These are phyloP conservation scores for Allophyes oxyacanthae DNA, from an alignment of 2,888 invertebrate genomes.

Conservation along the genomic window DNA sequence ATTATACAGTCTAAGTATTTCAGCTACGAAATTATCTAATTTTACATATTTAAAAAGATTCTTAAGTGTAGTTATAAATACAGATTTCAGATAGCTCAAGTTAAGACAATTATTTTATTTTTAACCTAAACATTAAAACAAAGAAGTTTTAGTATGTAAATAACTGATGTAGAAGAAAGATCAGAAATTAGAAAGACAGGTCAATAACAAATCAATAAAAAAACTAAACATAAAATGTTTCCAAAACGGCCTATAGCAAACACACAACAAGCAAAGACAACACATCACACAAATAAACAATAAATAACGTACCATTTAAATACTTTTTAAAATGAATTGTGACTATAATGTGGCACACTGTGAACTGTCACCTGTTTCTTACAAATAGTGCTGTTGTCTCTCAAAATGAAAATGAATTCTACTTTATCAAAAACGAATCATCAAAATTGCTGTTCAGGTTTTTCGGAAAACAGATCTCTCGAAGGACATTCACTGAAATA, in stretches of 20 bases:
- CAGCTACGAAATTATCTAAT: slow-evolving; percentile 47
- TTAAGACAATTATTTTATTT: slow-evolving; percentile 31
- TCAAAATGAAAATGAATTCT: slow-evolving; percentile 80
- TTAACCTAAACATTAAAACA: slow-evolving; percentile 58
- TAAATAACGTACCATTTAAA: slow-evolving; percentile 77
- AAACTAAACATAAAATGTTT: slow-evolving; percentile 76
- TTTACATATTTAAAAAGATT: slow-evolving; percentile 37
- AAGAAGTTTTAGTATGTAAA: slow-evolving; percentile 48
- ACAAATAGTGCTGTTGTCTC: slow-evolving; percentile 77
- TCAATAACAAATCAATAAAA: slow-evolving; percentile 65
- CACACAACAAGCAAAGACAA: slow-evolving; percentile 87
- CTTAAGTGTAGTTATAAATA: slow-evolving; percentile 50
- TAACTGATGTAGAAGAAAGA: slow-evolving; percentile 76
- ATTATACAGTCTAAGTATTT: slow-evolving; percentile 40
- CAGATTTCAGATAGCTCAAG: slow-evolving; percentile 51
- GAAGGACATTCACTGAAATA: slow-evolving; percentile 86
- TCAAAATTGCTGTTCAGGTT: slow-evolving; percentile 76
- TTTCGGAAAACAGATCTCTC: slow-evolving; percentile 89
- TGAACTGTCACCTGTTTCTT: slow-evolving; percentile 76
- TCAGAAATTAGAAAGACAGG: slow-evolving; percentile 74
- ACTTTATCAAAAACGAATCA: slow-evolving; percentile 72
- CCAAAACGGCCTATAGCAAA: slow-evolving; percentile 90
- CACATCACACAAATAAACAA: slow-evolving; percentile 83
- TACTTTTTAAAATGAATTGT: slow-evolving; percentile 73
- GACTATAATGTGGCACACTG: slow-evolving; percentile 78